Evolutionary conservation across 2,797 vertebrate genomes (phyloP).

Genomic region (Bufotes viridis): DNA sequence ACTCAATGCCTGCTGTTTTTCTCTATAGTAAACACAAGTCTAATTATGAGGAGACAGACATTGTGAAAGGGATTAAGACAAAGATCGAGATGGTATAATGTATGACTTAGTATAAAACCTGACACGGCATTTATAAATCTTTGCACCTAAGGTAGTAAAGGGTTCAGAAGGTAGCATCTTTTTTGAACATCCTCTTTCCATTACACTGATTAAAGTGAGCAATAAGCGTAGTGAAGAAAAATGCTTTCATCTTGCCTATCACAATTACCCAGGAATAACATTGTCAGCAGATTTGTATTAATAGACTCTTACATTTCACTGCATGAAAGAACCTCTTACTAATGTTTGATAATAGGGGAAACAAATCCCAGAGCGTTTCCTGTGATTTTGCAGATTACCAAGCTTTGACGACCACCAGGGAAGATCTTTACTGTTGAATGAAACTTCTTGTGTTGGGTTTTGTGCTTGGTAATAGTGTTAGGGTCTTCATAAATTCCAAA

Average conservation of each 20-base stretch:
- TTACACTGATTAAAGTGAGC: conserved; percentile 17
- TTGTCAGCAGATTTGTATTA: conserved; percentile 54
- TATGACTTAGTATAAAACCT: neutral
- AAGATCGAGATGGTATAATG: neutral
- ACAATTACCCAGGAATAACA: conserved; percentile 9
- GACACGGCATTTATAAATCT: neutral
- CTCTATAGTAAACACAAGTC: neutral
- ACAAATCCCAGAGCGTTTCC: conserved; percentile 36
- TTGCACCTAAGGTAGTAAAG: neutral
- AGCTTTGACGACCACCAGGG: conserved; percentile 32
- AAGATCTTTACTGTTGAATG: neutral
- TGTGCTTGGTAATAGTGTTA: conserved; percentile 4
- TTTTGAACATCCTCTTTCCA: neutral
- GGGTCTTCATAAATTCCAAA: neutral
- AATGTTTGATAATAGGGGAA: conserved; percentile 45
- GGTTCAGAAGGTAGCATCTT: conserved; percentile 7
- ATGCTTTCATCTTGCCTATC: conserved; percentile 19
- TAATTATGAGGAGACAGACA: neutral
- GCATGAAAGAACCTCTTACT: conserved; percentile 24
- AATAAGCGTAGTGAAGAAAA: conserved; percentile 5
- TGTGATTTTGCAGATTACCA: conserved; percentile 46
- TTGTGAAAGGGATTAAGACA: neutral
- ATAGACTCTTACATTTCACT: conserved; percentile 3
- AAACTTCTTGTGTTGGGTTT: conserved; percentile 5
- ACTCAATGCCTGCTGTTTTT: too few relatives aligned